Evolutionary conservation across 2,113 vertebrate species (phyloP).

Genomic region (Amazona guildingii): DNA sequence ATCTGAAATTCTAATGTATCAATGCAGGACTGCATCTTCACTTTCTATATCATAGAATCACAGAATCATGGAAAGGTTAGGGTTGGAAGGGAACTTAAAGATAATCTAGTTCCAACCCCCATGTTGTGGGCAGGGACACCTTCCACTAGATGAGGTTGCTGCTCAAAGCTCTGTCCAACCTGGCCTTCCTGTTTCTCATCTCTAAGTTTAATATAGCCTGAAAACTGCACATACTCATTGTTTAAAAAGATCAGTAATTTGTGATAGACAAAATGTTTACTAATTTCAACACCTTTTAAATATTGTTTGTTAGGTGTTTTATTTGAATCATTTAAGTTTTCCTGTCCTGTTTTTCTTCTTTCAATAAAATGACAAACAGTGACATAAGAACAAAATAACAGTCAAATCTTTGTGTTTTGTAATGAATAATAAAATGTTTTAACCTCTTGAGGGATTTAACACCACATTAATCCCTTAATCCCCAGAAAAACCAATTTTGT

Average conservation of each 20-base stretch:
- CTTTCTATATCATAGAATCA: background rate
- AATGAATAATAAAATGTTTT: constrained; percentile 96
- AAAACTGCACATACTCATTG: background rate
- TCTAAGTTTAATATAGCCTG: background rate
- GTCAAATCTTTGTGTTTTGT: constrained; percentile 85
- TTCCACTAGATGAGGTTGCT: background rate
- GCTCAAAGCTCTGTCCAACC: background rate
- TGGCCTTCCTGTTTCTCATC: background rate
- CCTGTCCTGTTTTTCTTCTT: background rate
- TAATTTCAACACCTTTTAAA: background rate
- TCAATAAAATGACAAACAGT: constrained; percentile 57
- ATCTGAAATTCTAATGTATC: background rate
- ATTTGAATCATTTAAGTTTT: background rate
- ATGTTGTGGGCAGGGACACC: background rate
- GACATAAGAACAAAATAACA: constrained; percentile 72
- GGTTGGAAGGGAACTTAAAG: background rate
- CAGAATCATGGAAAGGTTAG: background rate
- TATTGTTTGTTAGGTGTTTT: background rate
- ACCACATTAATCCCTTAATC: constrained; percentile 96
- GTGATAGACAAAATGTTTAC: background rate
- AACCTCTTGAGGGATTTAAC: constrained; percentile 94
- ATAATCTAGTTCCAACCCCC: background rate
- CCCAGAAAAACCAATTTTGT: constrained; percentile 93
- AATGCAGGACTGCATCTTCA: background rate
- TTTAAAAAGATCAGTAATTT: background rate